phyloP scores from a whole-genome alignment of 2,888 invertebrate species.

The Troilus luridus region DNA sequence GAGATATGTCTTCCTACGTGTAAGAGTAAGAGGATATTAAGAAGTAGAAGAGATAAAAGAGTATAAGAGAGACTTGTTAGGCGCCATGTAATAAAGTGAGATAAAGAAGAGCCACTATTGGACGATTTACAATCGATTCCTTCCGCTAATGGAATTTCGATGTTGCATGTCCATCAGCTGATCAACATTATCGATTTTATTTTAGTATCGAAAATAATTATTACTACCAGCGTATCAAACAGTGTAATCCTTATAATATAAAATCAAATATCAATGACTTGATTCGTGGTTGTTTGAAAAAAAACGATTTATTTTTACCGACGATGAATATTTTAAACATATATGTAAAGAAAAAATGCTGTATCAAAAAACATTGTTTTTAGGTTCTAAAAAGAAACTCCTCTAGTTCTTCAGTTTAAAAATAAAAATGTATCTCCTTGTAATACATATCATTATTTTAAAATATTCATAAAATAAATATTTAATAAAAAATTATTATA shows the following conservation, averaged over 20 bases:
- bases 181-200: not conserved
- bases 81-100: constrained; percentile 11
- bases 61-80: not conserved
- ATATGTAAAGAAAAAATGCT: too few relatives aligned
- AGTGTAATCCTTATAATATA: not conserved
- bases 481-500: too few relatives aligned
- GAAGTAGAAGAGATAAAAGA: not conserved
- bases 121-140: not conserved
- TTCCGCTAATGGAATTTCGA: constrained; percentile 7
- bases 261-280: not conserved
- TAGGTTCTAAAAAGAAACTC: too few relatives aligned
- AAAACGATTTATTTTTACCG: too few relatives aligned
- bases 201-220: not conserved
- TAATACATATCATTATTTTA: too few relatives aligned
- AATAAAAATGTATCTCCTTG: too few relatives aligned
- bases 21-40: not conserved
- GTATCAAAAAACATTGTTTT: too few relatives aligned
- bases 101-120: not conserved
- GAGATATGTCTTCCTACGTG: not conserved
- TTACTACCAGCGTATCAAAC: not conserved
- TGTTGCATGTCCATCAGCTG: not conserved
- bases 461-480: too few relatives aligned
- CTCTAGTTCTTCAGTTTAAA: too few relatives aligned
- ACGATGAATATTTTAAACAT: too few relatives aligned
- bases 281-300: too few relatives aligned